phyloP scores from a whole-genome alignment of 2,113 vertebrate genomes.

The Haliaeetus leucogaster region DNA sequence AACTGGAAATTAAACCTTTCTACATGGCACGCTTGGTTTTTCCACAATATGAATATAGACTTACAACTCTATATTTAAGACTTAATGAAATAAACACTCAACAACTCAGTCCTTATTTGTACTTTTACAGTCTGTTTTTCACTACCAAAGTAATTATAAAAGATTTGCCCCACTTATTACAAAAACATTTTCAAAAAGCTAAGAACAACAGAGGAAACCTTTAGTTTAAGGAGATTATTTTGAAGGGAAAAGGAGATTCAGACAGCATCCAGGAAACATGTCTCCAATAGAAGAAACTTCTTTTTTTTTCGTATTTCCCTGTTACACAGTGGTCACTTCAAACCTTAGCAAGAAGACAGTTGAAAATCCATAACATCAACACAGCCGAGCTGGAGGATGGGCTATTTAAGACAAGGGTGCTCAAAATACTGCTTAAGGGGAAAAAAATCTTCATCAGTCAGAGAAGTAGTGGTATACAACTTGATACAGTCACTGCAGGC shows the following conservation, averaged over 20 bases:
- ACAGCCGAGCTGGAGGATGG: neutral
- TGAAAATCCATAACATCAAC: neutral
- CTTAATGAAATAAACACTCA: neutral
- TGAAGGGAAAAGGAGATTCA: neutral
- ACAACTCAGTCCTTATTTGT: neutral
- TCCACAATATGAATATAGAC: neutral
- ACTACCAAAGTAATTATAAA: neutral
- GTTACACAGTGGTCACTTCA: neutral
- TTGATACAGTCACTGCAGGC: neutral
- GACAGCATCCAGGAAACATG: neutral
- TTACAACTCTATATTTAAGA: neutral
- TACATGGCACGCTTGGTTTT: neutral
- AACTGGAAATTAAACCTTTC: neutral
- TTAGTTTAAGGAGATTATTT: neutral
- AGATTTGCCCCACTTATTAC: neutral
- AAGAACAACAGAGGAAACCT: neutral
- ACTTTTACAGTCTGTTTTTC: neutral
- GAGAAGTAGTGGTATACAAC: neutral
- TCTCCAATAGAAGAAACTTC: neutral
- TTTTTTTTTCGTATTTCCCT: neutral
- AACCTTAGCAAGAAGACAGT: neutral
- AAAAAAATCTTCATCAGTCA: neutral
- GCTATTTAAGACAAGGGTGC: neutral
- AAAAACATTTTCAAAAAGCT: neutral
- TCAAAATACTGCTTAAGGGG: neutral